Evolutionary conservation across 2,888 invertebrate genomes (phyloP).

Genomic region (Clivina fossor): DNA sequence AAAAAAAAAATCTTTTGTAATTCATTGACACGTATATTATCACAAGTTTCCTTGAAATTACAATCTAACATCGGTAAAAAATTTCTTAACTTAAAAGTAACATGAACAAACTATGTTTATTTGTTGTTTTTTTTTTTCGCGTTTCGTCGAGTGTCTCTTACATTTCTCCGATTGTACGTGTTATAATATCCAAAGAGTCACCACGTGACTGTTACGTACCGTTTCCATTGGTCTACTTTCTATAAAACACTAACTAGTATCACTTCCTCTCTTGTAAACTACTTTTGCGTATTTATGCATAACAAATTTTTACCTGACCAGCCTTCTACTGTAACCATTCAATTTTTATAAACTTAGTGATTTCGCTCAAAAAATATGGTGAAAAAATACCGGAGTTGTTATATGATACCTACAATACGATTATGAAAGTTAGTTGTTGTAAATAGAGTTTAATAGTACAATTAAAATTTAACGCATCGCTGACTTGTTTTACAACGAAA

Average conservation of each 20-base stretch:
- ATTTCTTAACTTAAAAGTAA: neutral
- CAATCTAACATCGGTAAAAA: neutral
- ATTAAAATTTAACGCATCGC: neutral
- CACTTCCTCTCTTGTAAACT: constrained; percentile 19
- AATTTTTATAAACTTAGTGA: no score
- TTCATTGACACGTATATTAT: neutral
- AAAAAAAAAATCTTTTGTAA: no score
- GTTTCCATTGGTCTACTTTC: constrained; percentile 29
- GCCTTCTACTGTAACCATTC: no score
- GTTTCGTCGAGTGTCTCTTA: neutral
- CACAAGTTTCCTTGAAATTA: neutral
- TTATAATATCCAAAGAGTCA: no score
- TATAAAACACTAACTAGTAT: neutral
- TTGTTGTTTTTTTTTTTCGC: neutral
- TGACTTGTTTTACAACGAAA: neutral
- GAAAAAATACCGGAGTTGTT: no score
- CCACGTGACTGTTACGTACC: constrained; percentile 23
- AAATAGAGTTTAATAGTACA: neutral
- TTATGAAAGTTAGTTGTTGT: constrained; percentile 14
- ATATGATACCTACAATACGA: no score
- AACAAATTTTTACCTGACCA: constrained; percentile 17
- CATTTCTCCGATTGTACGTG: neutral
- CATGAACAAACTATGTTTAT: neutral
- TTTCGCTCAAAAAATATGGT: no score
- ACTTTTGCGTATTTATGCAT: constrained; percentile 19